phyloP scores from a whole-genome alignment of 2,797 vertebrate genomes.

The Typhlichthys subterraneus region DNA sequence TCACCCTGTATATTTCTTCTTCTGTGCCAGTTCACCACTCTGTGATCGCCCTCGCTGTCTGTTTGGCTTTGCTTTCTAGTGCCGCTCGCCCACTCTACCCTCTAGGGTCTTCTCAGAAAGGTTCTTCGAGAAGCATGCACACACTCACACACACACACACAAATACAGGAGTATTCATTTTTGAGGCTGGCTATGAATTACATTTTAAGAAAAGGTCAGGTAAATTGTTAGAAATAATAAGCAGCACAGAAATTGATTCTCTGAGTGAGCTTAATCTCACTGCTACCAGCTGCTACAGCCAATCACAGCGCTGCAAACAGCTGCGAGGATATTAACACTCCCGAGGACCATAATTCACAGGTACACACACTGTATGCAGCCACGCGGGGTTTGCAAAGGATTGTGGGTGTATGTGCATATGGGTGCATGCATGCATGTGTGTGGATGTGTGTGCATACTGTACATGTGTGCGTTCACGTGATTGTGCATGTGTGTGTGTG shows the following conservation, averaged over 20 bases:
- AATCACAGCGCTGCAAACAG: constrained; percentile 23
- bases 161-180: neutral
- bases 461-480: no score
- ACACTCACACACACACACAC: no score
- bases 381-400: constrained; percentile 20
- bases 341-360: constrained; percentile 31
- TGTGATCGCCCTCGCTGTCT: constrained; percentile 12
- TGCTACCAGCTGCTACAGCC: constrained; percentile 19
- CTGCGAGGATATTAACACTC: constrained; percentile 17
- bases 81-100: constrained; percentile 33
- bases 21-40: constrained; percentile 6
- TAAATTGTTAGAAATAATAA: constrained; percentile 16
- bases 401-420: constrained; percentile 1
- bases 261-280: constrained; percentile 20
- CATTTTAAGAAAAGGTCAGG: constrained; percentile 20
- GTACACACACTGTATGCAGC: constrained; percentile 32
- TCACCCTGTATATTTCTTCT: constrained; percentile 13
- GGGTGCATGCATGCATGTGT: constrained; percentile 2
- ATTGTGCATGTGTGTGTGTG: no score
- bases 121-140: constrained; percentile 19
- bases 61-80: constrained; percentile 39
- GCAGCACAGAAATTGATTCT: constrained; percentile 8
- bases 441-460: neutral
- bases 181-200: constrained; percentile 24
- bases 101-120: constrained; percentile 32